phyloP scores from a whole-genome alignment of 2,797 vertebrate species.

The Urocyon cinereoargenteus region DNA sequence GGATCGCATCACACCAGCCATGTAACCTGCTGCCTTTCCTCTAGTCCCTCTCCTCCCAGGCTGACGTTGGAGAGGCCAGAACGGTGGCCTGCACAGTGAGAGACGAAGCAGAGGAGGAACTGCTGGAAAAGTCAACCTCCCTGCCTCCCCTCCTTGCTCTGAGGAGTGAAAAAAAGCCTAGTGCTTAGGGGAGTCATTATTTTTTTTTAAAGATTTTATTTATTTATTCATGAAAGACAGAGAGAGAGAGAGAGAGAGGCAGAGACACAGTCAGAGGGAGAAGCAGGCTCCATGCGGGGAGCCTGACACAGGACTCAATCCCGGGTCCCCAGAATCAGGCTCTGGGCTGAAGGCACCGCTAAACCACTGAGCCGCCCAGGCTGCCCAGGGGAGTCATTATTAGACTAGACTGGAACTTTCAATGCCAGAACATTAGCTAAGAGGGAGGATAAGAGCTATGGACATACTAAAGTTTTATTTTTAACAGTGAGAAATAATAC shows the following conservation, averaged over 20 bases:
- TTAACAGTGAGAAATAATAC: neutral
- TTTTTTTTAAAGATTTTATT: no score
- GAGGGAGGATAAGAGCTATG: constrained; percentile 24
- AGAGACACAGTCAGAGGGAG: no score
- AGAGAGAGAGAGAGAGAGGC: no score
- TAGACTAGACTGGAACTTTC: neutral
- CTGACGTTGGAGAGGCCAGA: neutral
- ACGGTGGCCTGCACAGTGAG: neutral
- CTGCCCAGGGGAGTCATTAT: neutral
- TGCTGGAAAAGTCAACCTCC: neutral
- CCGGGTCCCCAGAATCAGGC: no score
- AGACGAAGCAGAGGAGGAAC: neutral
- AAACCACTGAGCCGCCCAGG: no score
- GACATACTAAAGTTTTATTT: neutral
- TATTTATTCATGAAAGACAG: no score
- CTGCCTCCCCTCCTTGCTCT: no score
- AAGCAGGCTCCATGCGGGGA: no score
- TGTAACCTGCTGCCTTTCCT: neutral
- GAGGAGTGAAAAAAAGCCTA: neutral
- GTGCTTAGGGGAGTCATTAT: no score
- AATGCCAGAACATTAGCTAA: constrained; percentile 7
- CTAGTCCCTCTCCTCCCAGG: neutral
- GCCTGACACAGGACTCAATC: no score
- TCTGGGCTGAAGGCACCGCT: no score
- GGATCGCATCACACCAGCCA: neutral